Evolutionary conservation across 2,797 vertebrate species (phyloP).

Genomic region (Euthynnus affinis): DNA sequence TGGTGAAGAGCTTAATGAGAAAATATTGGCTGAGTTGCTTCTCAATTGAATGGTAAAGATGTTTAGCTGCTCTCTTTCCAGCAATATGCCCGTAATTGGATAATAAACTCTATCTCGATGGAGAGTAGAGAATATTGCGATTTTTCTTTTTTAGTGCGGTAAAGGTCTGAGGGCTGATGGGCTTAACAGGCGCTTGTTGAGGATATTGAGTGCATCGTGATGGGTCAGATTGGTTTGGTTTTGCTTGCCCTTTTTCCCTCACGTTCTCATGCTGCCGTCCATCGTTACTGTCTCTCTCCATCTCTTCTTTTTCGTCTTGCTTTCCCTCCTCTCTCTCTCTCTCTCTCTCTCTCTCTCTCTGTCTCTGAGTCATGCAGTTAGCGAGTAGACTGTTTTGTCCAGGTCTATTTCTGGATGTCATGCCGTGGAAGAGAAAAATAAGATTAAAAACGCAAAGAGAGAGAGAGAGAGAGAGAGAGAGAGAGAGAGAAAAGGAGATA

Average conservation of each 20-base stretch:
- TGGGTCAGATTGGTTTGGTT: slow-evolving; percentile 54
- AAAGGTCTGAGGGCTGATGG: slow-evolving; percentile 66
- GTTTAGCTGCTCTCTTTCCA: slow-evolving; percentile 42
- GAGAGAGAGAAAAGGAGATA: slow-evolving; percentile 53
- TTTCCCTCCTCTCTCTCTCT: slow-evolving; percentile 27
- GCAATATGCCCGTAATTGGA: slow-evolving; percentile 63
- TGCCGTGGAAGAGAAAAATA: slow-evolving; percentile 71
- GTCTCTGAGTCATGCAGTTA: slow-evolving; percentile 73
- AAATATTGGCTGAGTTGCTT: slow-evolving; percentile 60
- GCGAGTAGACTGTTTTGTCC: slow-evolving; percentile 74
- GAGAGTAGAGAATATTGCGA: slow-evolving; percentile 58
- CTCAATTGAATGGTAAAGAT: slow-evolving; percentile 59
- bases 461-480: slow-evolving; percentile 44
- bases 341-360: slow-evolving; percentile 32
- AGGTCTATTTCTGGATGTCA: slow-evolving; percentile 81
- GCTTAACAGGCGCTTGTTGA: slow-evolving; percentile 59
- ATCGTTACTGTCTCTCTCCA: too few relatives aligned
- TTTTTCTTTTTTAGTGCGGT: slow-evolving; percentile 34
- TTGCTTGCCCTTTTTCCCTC: slow-evolving; percentile 40
- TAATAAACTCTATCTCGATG: slow-evolving; percentile 72
- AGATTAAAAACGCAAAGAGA: slow-evolving; percentile 71
- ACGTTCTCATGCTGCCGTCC: slow-evolving; percentile 33
- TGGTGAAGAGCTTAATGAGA: slow-evolving; percentile 55
- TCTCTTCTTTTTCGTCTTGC: slow-evolving; percentile 10
- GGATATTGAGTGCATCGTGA: slow-evolving; percentile 64